These are phyloP conservation scores for Cephalophus harveyi DNA, from an alignment of 2,113 vertebrate genomes.

Conservation along the genomic window DNA sequence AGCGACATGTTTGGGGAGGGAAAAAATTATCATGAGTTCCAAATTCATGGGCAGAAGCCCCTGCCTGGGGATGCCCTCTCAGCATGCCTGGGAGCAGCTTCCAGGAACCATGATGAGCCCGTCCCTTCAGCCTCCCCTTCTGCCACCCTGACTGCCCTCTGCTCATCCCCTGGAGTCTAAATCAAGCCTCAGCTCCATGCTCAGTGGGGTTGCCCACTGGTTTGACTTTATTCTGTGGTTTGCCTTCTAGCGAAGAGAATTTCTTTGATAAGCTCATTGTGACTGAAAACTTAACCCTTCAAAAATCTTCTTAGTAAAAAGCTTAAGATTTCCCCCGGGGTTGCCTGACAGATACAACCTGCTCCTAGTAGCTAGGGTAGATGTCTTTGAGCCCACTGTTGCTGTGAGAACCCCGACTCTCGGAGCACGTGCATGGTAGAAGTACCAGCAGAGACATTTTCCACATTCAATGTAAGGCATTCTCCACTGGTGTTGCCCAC, in stretches of 20 bases:
- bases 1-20: background rate
- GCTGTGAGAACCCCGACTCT: background rate
- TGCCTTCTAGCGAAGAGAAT: background rate
- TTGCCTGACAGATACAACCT: background rate
- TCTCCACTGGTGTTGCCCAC: accelerated
- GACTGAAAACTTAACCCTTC: background rate
- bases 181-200: background rate
- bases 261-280: background rate
- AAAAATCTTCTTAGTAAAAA: background rate
- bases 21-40: background rate
- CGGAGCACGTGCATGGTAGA: accelerated
- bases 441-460: background rate
- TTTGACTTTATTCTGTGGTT: slow-evolving; percentile 37
- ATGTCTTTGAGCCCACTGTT: background rate
- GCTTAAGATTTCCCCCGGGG: background rate
- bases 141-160: background rate
- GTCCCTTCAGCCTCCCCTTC: background rate
- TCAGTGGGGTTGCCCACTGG: background rate
- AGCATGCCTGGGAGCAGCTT: background rate
- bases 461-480: background rate
- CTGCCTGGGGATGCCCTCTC: background rate
- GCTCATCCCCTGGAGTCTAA: background rate
- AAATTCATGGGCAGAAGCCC: background rate
- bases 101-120: background rate
- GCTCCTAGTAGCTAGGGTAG: background rate